phyloP scores from a whole-genome alignment of 2,797 vertebrate species.

The Hoplostethus mediterraneus region DNA sequence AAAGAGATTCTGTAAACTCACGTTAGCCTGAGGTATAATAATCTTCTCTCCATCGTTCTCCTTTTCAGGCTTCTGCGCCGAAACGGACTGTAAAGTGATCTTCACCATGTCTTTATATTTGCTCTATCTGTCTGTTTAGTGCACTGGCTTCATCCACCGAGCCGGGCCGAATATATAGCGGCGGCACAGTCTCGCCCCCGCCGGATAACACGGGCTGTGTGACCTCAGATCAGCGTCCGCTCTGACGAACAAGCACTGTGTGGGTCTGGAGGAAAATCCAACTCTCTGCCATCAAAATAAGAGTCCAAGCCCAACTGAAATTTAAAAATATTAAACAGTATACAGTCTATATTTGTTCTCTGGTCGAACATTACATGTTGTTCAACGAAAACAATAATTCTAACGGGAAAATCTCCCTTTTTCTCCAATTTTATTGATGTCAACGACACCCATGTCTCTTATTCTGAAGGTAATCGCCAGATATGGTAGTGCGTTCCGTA shows the following conservation, averaged over 20 bases:
- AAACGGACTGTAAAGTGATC: constrained; percentile 88
- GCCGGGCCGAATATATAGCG: constrained; percentile 69
- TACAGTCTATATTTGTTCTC: fast-evolving
- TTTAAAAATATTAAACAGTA: fast-evolving
- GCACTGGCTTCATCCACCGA: constrained; percentile 54
- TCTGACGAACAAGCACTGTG: constrained; percentile 77
- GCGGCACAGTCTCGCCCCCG: constrained; percentile 67
- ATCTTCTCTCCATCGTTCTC: constrained; percentile 84
- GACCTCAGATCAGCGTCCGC: constrained; percentile 79
- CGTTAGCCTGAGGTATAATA: constrained; percentile 84
- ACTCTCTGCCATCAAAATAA: constrained; percentile 79
- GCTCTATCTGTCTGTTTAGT: constrained; percentile 53
- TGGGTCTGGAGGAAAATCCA: constrained; percentile 74
- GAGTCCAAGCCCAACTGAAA: not conserved
- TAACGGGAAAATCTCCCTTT: fast-evolving
- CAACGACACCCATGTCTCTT: constrained; percentile 29
- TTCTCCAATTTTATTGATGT: not conserved
- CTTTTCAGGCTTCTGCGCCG: constrained; percentile 87
- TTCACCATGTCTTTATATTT: constrained; percentile 87
- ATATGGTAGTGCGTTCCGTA: constrained; percentile 85
- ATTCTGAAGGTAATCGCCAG: constrained; percentile 77
- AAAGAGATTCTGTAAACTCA: constrained; percentile 76
- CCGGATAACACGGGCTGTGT: constrained; percentile 41
- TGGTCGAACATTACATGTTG: fast-evolving
- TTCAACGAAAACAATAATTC: fast-evolving